These are phyloP conservation scores for Myioborus miniatus DNA, from an alignment of 2,797 vertebrate species.

Conservation along the genomic window DNA sequence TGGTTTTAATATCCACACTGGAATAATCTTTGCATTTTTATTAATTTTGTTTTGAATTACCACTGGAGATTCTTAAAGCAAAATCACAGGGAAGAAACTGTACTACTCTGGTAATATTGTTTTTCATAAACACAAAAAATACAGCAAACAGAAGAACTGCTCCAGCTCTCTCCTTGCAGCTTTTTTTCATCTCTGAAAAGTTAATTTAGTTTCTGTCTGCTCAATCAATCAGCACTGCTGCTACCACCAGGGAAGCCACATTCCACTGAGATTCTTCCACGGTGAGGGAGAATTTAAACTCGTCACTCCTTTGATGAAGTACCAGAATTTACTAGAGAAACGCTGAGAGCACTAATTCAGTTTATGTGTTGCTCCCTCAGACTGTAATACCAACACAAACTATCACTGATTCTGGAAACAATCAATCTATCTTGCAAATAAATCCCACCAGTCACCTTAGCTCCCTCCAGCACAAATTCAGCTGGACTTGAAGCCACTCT, in stretches of 20 bases:
- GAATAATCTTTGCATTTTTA: neutral
- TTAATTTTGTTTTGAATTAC: neutral
- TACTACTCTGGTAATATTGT: neutral
- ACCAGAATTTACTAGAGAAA: conserved; percentile 13
- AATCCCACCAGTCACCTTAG: neutral
- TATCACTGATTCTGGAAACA: neutral
- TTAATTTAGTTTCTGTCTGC: conserved; percentile 24
- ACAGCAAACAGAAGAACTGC: neutral
- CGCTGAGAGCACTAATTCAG: neutral
- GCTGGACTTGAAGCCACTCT: neutral
- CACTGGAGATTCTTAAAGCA: neutral
- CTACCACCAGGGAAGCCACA: neutral
- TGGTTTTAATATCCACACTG: neutral
- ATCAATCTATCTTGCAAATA: neutral
- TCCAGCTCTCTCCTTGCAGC: neutral
- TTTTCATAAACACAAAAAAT: neutral
- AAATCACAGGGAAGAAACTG: neutral
- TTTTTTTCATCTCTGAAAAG: conserved; percentile 1
- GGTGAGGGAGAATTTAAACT: neutral
- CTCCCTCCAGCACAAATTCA: neutral
- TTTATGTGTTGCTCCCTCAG: neutral
- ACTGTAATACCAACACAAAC: neutral
- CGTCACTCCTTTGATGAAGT: neutral
- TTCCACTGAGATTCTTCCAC: neutral
- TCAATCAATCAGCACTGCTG: conserved; percentile 7